These are phyloP conservation scores for Hermaeophaga mercurialis DNA, from an alignment of 2,888 invertebrate species.

Conservation along the genomic window DNA sequence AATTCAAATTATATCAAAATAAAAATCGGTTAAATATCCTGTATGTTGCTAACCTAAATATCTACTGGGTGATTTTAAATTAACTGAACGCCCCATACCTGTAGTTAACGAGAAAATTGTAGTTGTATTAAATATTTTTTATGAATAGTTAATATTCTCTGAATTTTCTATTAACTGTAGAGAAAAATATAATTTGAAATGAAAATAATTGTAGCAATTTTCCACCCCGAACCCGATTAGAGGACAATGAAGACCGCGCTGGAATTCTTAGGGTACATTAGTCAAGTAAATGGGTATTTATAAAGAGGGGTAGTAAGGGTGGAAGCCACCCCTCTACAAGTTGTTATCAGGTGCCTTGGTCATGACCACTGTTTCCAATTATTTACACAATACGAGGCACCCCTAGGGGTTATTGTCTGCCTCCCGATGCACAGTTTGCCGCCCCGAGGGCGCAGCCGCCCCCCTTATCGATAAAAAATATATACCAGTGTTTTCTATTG, in stretches of 20 bases:
- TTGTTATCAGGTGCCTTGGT: slow-evolving; percentile 50
- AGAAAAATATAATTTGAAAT: slow-evolving; percentile 8
- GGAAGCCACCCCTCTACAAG: slow-evolving; percentile 40
- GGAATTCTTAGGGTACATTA: slow-evolving; percentile 52
- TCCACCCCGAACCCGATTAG: slow-evolving; percentile 34
- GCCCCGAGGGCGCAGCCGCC: slow-evolving; percentile 29
- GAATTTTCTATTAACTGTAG: too few relatives aligned
- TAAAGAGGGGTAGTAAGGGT: slow-evolving; percentile 39
- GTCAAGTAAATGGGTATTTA: slow-evolving; percentile 53
- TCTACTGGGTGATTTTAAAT: too few relatives aligned
- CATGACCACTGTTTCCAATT: slow-evolving; percentile 55
- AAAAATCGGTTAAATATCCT: too few relatives aligned
- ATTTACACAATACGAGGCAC: slow-evolving; percentile 51
- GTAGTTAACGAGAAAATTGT: too few relatives aligned
- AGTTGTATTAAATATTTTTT: too few relatives aligned
- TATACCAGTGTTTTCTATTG: slow-evolving; percentile 29
- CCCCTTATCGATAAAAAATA: slow-evolving; percentile 37
- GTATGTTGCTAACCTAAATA: too few relatives aligned
- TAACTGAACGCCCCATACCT: too few relatives aligned
- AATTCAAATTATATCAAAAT: too few relatives aligned
- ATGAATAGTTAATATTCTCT: too few relatives aligned
- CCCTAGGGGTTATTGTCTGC: slow-evolving; percentile 43
- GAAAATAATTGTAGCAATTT: slow-evolving; percentile 25
- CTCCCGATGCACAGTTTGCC: slow-evolving; percentile 35
- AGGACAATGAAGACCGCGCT: slow-evolving; percentile 45